Conservation (phyloP, 2,888 invertebrate genomes). For the Leucophora obtusa region DNA sequence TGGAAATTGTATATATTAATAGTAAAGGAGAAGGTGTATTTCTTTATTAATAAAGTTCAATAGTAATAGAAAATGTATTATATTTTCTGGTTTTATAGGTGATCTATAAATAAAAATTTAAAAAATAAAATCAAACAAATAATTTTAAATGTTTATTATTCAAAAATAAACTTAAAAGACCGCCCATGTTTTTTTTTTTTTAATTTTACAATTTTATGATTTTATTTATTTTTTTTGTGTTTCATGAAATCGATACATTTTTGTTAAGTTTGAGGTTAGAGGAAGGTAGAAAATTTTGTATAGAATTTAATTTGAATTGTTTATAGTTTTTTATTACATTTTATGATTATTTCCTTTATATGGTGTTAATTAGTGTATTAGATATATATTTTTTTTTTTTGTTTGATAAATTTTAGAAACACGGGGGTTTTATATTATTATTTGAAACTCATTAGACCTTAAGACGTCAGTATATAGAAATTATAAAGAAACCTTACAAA, state of each 20-base stretch:
- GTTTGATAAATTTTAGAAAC: not conserved
- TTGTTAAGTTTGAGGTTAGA: not conserved
- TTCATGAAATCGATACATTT: not conserved
- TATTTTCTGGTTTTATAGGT: not conserved
- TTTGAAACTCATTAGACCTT: conserved; percentile 56
- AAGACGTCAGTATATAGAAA: conserved; percentile 57
- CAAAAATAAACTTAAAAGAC: not conserved
- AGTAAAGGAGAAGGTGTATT: not conserved
- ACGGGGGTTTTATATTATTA: not conserved
- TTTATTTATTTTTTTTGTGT: not conserved
- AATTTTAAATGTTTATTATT: not conserved
- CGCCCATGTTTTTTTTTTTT: conserved; percentile 1
- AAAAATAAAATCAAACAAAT: not conserved
- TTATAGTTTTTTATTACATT: not conserved
- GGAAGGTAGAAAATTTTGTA: not conserved
- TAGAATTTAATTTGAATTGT: not conserved
- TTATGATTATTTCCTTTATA: not conserved
- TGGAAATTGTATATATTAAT: conserved; percentile 1
- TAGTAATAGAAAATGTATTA: not conserved
- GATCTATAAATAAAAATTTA: not conserved
- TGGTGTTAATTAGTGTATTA: conserved; percentile 5
- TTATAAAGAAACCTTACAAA: not conserved
- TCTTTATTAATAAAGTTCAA: not conserved
- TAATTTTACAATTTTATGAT: too few relatives aligned
- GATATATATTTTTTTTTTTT: not conserved